Percentiles rank a stretch among this genome's conserved stretches.
phyloP scores from a whole-genome alignment of 2,888 invertebrate genomes.

The Hemicrepidius hirtus region DNA sequence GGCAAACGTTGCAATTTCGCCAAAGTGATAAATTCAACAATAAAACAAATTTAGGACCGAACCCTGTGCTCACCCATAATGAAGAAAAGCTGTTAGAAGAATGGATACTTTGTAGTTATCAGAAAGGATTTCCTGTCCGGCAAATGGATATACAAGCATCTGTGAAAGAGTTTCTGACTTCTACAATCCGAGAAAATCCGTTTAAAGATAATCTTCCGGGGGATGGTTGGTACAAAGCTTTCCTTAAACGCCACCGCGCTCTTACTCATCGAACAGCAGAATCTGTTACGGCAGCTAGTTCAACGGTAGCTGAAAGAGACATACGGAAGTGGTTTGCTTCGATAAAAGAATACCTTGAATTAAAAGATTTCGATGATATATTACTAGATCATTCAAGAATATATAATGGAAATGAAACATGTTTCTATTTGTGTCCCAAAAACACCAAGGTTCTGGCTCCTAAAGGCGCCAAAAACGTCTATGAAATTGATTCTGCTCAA shows the following conservation, averaged over 20 bases:
- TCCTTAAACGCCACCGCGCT: not conserved
- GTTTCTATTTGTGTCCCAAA: not conserved
- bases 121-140: not conserved
- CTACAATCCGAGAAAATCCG: not conserved
- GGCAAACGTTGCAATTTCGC: not conserved
- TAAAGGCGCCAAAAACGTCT: not conserved
- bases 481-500: not conserved
- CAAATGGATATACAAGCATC: not conserved
- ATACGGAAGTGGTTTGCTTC: not conserved
- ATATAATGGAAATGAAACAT: not conserved
- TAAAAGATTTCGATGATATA: not conserved
- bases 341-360: not conserved
- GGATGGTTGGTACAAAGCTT: constrained; percentile 3
- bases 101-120: not conserved
- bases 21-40: not conserved
- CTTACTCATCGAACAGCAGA: too few species aligned
- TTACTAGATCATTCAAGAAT: not conserved
- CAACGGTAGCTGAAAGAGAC: not conserved
- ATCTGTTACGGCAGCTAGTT: not conserved
- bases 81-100: not conserved
- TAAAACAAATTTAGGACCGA: not conserved
- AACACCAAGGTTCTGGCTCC: not conserved
- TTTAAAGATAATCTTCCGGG: constrained; percentile 9
- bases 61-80: not conserved
- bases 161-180: not conserved